Evolutionary conservation across 2,888 invertebrate genomes (phyloP).

Genomic region (Epicampocera succincta): DNA sequence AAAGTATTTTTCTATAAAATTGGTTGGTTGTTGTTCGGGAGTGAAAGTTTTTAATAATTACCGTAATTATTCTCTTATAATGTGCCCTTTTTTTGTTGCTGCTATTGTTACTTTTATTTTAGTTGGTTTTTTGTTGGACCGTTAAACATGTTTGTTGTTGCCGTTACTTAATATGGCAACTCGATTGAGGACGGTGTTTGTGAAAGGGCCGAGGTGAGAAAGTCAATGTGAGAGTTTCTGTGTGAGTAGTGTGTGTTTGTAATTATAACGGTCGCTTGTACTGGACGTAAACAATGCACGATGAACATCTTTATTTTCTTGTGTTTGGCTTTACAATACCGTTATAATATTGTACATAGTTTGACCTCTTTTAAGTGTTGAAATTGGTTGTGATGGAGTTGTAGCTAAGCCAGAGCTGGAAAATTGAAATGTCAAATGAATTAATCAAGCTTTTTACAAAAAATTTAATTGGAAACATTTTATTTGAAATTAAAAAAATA

Average conservation of each 20-base stretch:
- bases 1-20: constrained; percentile 68
- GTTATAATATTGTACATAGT: constrained; percentile 39
- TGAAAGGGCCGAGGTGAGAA: constrained; percentile 1
- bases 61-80: constrained; percentile 68
- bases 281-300: constrained; percentile 37
- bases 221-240: not conserved
- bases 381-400: constrained; percentile 20
- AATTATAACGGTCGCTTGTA: constrained; percentile 14
- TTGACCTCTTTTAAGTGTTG: constrained; percentile 33
- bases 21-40: constrained; percentile 63
- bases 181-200: not conserved
- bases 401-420: constrained; percentile 1
- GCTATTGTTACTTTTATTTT: constrained; percentile 28
- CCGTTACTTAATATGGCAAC: constrained; percentile 1
- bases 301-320: constrained; percentile 50
- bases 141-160: constrained; percentile 31
- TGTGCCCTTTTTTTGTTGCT: constrained; percentile 52
- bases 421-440: not conserved
- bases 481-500: not conserved
- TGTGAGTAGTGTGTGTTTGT: constrained; percentile 5
- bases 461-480: not conserved
- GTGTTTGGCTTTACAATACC: constrained; percentile 38
- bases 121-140: constrained; percentile 11
- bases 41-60: constrained; percentile 69
- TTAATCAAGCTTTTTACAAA: not conserved